Base-by-base conservation (phyloP, 2,113 vertebrate genomes). In the Hylia prasina region DNA sequence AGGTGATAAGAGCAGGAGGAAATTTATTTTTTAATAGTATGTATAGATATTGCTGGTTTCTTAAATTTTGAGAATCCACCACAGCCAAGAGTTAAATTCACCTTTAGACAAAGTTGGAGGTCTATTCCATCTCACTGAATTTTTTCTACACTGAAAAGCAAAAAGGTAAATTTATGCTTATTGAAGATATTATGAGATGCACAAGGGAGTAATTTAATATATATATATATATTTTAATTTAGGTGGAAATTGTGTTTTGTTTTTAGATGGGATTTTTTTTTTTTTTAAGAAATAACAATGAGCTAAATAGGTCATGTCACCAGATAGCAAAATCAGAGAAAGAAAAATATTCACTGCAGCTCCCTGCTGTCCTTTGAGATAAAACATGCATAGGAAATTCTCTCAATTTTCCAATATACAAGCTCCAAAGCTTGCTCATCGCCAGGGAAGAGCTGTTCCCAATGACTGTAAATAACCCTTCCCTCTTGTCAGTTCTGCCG, bases 391-490 rank as follows among this genome's bases (percentile, higher is more conserved):
- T n/a, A 70, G 30, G 40, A 40, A 84, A 89, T 64, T 70, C 44
- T 89, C 53, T 95, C 54, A 4, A 13, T 65, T 95, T 82, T 93
- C 37, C 64, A 65, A 10, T 18, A 31, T 7, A 27, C 8, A 66
- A 70, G 42, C 28, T 61, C 31, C 16, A 64, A 94, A 66, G 25
- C 33, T 40, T 93, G 71, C 50, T 54, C 66, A 66, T 80, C 1
- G 1, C 79, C 87, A 89, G 48, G 73, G 79, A 83, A 94, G 73
- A 92, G 33, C 48, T 77, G 68, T 64, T 93, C 60, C 54, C 86
- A 65, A 2, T 39, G 79, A 82, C 69, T 87, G 94, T 92, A 96
- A 95, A 96, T 90, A 97, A 93, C 47, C 65, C 40, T 95, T 94
- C 21, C 61, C 31, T 89, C 77, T 33, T 94, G 90, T 75, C 94